Evolutionary conservation across 1,140 invertebrate species (phyloP).

Genomic region (Drosophila bocqueti): DNA sequence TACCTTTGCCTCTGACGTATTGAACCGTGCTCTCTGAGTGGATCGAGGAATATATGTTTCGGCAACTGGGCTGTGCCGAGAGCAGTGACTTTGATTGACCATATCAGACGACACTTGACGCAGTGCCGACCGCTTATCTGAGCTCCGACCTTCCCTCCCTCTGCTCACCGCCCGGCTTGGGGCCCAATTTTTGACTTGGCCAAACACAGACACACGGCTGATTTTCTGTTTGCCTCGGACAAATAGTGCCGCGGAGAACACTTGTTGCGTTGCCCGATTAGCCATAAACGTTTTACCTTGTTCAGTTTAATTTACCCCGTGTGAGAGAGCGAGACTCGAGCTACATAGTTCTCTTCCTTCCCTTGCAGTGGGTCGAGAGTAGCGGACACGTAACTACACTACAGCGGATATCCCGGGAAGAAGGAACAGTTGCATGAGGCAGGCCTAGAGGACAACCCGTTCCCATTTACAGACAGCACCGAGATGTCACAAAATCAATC

Average conservation of each 20-base stretch:
- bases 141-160: slow-evolving; percentile 27
- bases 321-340: slow-evolving; percentile 33
- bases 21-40: slow-evolving; percentile 7
- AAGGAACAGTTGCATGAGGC: slow-evolving; percentile 34
- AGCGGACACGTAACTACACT: slow-evolving; percentile 56
- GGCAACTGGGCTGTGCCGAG: slow-evolving; percentile 9
- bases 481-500: slow-evolving; percentile 84
- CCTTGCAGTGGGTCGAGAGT: slow-evolving; percentile 53
- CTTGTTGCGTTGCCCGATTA: slow-evolving; percentile 67
- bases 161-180: neutral
- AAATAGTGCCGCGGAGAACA: slow-evolving; percentile 52
- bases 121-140: slow-evolving; percentile 65
- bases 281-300: slow-evolving; percentile 34
- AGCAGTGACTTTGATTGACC: slow-evolving; percentile 46
- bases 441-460: slow-evolving; percentile 22
- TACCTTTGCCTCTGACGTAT: slow-evolving; percentile 50
- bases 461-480: slow-evolving; percentile 37
- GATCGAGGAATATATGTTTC: slow-evolving; percentile 11
- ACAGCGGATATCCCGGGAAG: slow-evolving; percentile 1
- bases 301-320: slow-evolving; percentile 22
- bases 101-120: slow-evolving; percentile 72
- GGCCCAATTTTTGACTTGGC: slow-evolving; percentile 32
- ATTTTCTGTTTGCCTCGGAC: slow-evolving; percentile 46
- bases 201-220: slow-evolving; percentile 44
- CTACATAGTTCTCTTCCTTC: slow-evolving; percentile 38